Evolutionary conservation across 30 jellyfish, hydroid and myxozoan genomes (phyloP), one percentile per base, ranked within the genome.

Genomic region (Turritopsis dohrnii): DNA sequence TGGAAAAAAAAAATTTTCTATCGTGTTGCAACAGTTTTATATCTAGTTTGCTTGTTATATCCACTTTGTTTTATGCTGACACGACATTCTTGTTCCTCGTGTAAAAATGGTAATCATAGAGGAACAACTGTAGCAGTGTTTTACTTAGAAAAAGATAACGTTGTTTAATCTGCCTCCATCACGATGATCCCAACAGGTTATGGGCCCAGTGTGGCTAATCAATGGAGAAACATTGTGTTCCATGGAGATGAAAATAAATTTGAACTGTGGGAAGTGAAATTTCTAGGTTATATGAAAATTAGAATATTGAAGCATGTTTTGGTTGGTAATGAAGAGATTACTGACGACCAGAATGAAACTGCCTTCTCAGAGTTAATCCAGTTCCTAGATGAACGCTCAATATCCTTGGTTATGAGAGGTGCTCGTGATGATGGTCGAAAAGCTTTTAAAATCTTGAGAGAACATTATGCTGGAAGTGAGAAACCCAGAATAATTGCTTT

Each of bases 381-480:
- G 23, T 72, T 72, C 27, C 81, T 76, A 81, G 84, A 76, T 76
- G 84, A 76, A 76, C 31, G 85, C n/a, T 79, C 25, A n/a, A 53
- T 79, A n/a, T 79, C 86, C 5, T 54, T 79, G 26, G n/a, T 79
- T 7, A 79, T 30, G 82, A 79, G 83, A 23, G 52, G 16, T 28
- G 81, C 81, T 52, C 82, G 82, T 20, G 81, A 26, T 20, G 83
- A 54, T 30, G 86, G 83, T 7, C 7, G 88, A 65, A 66, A 81
- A 81, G 86, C 88, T 3, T 81, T 81, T 52, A 1, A 81, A 24
- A 81, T 54, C 86, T 22, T 81, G 52, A 81, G 60, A 66, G 88
- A 81, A n/a, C 86, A 81, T 66, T 81, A 81, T 66, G 88, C 87
- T 26, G 88, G 87, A 17, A 79, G 71, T 54, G 86, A 88, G 18